Conservation (phyloP, 2,888 invertebrate genomes). For the Linnaemya tessellans region DNA sequence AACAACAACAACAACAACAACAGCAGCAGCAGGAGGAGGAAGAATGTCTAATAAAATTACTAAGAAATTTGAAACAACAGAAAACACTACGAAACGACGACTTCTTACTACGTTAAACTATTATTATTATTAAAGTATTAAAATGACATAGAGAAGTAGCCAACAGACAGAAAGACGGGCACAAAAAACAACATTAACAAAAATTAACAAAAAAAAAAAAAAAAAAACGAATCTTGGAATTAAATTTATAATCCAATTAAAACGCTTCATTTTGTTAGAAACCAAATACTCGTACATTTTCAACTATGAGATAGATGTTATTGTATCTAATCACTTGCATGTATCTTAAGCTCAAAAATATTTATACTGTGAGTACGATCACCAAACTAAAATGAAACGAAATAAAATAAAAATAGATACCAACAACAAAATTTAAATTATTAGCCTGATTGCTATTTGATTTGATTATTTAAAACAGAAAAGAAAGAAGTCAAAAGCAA, state of each 20-base stretch:
- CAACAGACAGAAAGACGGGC: slow-evolving; percentile 40
- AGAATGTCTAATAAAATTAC: slow-evolving; percentile 53
- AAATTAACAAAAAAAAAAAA: slow-evolving; percentile 15
- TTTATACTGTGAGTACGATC: slow-evolving; percentile 32
- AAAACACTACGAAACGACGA: slow-evolving; percentile 25
- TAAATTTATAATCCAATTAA: slow-evolving; percentile 72
- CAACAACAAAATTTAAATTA: slow-evolving; percentile 65
- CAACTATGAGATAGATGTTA: slow-evolving; percentile 49
- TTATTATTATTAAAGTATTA: slow-evolving; percentile 55
- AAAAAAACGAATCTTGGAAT: slow-evolving; percentile 66
- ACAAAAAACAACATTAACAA: slow-evolving; percentile 12
- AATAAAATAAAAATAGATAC: slow-evolving; percentile 32
- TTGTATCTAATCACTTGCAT: slow-evolving; percentile 70
- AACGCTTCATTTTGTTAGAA: slow-evolving; percentile 69
- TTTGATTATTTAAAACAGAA: slow-evolving; percentile 40
- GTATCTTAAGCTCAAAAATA: slow-evolving; percentile 68
- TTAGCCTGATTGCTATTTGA: slow-evolving; percentile 57
- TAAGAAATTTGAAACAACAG: slow-evolving; percentile 53
- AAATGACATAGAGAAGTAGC: slow-evolving; percentile 67
- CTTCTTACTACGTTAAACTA: slow-evolving; percentile 24
- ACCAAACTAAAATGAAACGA: slow-evolving; percentile 1
- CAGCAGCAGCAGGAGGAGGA: slow-evolving; percentile 38
- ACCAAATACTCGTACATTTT: slow-evolving; percentile 20
- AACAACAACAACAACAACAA: no score
- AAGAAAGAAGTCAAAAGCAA: slow-evolving; percentile 39